These are phyloP conservation scores for Ferdinandea cuprea DNA, from an alignment of 2,888 invertebrate species.

Conservation along the genomic window DNA sequence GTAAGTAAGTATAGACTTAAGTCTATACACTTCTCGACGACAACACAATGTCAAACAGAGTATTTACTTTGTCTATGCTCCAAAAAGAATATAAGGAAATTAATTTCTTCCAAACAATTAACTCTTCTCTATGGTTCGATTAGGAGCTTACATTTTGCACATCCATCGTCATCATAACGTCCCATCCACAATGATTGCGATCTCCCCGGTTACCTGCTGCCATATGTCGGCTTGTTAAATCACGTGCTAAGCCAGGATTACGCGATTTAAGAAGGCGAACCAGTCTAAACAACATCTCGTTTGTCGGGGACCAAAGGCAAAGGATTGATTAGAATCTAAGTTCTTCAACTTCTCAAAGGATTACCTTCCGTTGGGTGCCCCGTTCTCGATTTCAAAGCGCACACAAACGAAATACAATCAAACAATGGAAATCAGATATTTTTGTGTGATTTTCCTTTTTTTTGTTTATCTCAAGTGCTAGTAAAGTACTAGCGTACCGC, in stretches of 20 bases:
- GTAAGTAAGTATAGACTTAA: too few relatives aligned
- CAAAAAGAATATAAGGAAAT: too few relatives aligned
- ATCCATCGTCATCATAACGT: background rate
- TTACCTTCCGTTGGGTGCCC: constrained; percentile 49
- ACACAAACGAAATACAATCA: constrained; percentile 30
- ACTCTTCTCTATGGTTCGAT: constrained; percentile 31
- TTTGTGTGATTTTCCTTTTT: constrained; percentile 33
- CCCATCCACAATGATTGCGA: constrained; percentile 13
- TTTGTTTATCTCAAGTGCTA: constrained; percentile 51
- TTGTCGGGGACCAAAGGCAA: constrained; percentile 17
- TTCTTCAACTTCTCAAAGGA: constrained; percentile 51
- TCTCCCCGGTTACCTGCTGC: constrained; percentile 40
- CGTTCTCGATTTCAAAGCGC: constrained; percentile 16
- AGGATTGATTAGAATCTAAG: constrained; percentile 54
- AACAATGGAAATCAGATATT: constrained; percentile 65
- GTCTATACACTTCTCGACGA: too few relatives aligned
- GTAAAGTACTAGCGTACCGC: constrained; percentile 40
- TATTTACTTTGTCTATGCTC: too few relatives aligned
- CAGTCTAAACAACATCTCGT: constrained; percentile 41
- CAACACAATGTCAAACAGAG: too few relatives aligned
- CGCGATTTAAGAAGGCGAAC: constrained; percentile 36
- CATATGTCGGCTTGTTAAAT: constrained; percentile 38
- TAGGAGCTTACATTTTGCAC: constrained; percentile 6
- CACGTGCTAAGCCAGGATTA: constrained; percentile 70
- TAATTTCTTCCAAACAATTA: constrained; percentile 39